These are phyloP conservation scores for Protonibea diacanthus DNA, from an alignment of 2,797 vertebrate genomes.

Conservation along the genomic window DNA sequence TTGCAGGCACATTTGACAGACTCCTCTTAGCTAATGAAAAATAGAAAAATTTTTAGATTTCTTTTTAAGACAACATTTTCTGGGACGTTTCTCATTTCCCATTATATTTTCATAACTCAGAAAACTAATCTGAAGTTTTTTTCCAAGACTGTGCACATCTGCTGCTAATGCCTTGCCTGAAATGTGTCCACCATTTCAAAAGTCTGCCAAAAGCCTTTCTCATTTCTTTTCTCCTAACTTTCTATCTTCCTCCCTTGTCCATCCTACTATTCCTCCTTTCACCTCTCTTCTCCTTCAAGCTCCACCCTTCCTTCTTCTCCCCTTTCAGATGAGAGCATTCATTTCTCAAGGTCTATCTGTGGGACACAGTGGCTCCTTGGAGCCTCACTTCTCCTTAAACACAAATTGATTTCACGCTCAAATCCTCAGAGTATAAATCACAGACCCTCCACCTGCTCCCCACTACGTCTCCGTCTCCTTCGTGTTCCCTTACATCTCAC, in stretches of 20 bases:
- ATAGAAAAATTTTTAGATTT: background rate
- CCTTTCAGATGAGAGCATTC: constrained; percentile 51
- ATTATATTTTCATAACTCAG: constrained; percentile 13
- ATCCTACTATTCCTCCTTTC: constrained; percentile 1
- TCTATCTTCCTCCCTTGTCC: constrained; percentile 12
- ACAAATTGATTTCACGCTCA: constrained; percentile 75
- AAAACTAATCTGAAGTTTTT: constrained; percentile 6
- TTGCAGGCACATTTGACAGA: constrained; percentile 18
- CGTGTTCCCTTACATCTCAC: constrained; percentile 45
- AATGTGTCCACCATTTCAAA: constrained; percentile 6
- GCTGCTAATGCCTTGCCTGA: background rate
- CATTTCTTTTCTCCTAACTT: background rate
- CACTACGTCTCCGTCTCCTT: constrained; percentile 29
- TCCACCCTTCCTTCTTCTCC: constrained; percentile 26
- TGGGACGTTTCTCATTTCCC: background rate
- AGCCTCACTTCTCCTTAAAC: constrained; percentile 65
- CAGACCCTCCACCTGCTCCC: constrained; percentile 63
- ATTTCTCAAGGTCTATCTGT: constrained; percentile 68
- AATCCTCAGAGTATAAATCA: constrained; percentile 64
- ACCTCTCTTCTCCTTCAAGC: constrained; percentile 43
- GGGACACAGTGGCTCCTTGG: constrained; percentile 44
- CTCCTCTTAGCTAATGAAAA: constrained; percentile 16
- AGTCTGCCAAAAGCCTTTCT: background rate
- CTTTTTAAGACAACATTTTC: background rate
- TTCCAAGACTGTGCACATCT: background rate